Percentiles rank a stretch among this genome's conserved stretches.
Evolutionary conservation across 2,113 vertebrate species (phyloP).

Genomic region (Gorilla gorilla): DNA sequence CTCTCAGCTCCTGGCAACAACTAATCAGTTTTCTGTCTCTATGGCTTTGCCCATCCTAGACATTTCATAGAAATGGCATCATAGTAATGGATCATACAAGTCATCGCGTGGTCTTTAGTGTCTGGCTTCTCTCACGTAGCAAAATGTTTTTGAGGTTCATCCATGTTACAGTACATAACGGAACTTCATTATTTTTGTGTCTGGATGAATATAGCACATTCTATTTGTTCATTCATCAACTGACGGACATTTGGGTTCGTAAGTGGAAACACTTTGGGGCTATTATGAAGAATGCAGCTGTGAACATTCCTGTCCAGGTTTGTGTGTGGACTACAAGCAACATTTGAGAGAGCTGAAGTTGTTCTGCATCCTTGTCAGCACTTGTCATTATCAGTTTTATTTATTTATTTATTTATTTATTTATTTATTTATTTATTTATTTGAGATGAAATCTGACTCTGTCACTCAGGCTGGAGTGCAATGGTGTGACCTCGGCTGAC

Average conservation of each 20-base stretch:
- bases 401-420: neutral
- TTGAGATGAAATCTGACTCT: neutral
- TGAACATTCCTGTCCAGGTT: neutral
- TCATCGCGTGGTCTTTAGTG: rapidly evolving
- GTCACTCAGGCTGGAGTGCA: neutral
- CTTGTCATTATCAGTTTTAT: neutral
- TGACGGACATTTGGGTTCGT: too few species aligned
- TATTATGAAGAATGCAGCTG: neutral
- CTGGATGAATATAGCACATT: rapidly evolving
- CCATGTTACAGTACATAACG: rapidly evolving
- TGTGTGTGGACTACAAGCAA: neutral
- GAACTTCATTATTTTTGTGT: neutral
- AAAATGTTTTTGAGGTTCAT: rapidly evolving
- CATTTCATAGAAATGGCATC: neutral
- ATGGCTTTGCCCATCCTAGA: neutral
- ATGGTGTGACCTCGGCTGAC: neutral
- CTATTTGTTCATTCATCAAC: neutral
- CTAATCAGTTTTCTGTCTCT: neutral
- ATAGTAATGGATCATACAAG: neutral
- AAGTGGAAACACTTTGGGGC: neutral
- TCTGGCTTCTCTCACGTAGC: neutral
- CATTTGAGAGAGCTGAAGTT: rapidly evolving
- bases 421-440: neutral
- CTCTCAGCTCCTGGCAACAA: neutral
- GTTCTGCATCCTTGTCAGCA: neutral